Percentiles rank a stretch among this genome's conserved stretches.
Conservation (phyloP, 2,797 vertebrate species). For the Pseudochaenichthys georgianus region DNA sequence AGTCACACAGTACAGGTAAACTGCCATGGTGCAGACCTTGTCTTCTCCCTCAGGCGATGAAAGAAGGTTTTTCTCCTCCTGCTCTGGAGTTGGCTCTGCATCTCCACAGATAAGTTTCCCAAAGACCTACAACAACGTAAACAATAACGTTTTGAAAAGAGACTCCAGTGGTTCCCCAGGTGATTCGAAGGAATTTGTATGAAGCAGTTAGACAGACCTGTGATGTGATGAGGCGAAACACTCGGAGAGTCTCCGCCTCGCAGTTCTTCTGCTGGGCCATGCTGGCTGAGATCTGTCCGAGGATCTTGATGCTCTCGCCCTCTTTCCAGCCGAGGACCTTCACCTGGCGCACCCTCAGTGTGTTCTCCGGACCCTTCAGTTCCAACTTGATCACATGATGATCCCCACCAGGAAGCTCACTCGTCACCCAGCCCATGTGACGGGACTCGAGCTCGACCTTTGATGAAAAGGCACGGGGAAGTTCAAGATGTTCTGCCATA, state of each 20-base stretch:
- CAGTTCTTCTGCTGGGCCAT: slow-evolving; percentile 98
- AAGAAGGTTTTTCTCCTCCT: slow-evolving; percentile 96
- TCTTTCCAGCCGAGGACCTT: slow-evolving; percentile 99
- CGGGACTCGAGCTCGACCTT: slow-evolving; percentile 98
- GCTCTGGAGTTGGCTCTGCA: slow-evolving; percentile 98
- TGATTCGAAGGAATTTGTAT: too few species aligned
- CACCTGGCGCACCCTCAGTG: slow-evolving; percentile 96
- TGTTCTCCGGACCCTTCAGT: slow-evolving; percentile 98
- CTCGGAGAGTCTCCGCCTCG: slow-evolving; percentile 95
- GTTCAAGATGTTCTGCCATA: not conserved
- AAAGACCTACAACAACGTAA: slow-evolving; percentile 88
- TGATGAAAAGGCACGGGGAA: not conserved
- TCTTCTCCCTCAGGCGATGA: slow-evolving; percentile 99
- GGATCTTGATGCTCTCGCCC: slow-evolving; percentile 97
- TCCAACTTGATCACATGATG: slow-evolving; percentile 98
- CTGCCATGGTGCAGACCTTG: slow-evolving; percentile 87
- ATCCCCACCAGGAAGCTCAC: slow-evolving; percentile 96
- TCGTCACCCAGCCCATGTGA: slow-evolving; percentile 99
- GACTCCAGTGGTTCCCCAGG: not conserved
- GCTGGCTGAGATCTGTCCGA: slow-evolving; percentile 96
- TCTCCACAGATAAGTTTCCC: slow-evolving; percentile 98
- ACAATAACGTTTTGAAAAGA: not conserved
- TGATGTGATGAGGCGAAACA: slow-evolving; percentile 98
- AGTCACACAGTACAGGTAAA: not conserved
- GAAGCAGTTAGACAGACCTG: slow-evolving; percentile 84